These are phyloP conservation scores for Anabacerthia variegaticeps DNA, from an alignment of 2,797 vertebrate species.

Conservation along the genomic window DNA sequence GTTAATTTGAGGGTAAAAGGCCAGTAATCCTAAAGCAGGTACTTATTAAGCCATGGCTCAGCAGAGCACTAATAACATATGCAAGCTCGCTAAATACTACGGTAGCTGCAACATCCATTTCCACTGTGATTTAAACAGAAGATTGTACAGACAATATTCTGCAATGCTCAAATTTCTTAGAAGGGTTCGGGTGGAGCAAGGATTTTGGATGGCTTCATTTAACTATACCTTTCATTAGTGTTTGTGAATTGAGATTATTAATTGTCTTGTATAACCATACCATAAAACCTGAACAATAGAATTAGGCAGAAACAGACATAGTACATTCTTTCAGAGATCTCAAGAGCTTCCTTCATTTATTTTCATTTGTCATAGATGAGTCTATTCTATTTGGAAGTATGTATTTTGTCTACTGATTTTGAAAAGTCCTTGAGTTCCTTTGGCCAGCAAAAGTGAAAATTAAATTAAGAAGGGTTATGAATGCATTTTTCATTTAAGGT, in stretches of 20 bases:
- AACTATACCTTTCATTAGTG: neutral
- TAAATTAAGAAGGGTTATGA: neutral
- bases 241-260: neutral
- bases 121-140: neutral
- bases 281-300: neutral
- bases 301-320: neutral
- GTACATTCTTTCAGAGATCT: neutral
- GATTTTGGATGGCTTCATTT: neutral
- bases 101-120: neutral
- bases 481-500: neutral
- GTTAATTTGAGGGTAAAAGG: constrained; percentile 11
- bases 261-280: neutral
- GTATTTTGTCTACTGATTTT: neutral
- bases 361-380: neutral
- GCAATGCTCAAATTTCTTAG: neutral
- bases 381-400: neutral
- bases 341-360: neutral
- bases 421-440: neutral
- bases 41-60: neutral
- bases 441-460: neutral
- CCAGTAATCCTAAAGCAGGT: neutral
- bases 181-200: neutral
- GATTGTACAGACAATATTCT: neutral
- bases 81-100: neutral
- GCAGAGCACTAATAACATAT: constrained; percentile 4